Evolutionary conservation across 2,113 vertebrate species (phyloP), one percentile per base, ranked within the genome.

Genomic region (Amazona guildingii): DNA sequence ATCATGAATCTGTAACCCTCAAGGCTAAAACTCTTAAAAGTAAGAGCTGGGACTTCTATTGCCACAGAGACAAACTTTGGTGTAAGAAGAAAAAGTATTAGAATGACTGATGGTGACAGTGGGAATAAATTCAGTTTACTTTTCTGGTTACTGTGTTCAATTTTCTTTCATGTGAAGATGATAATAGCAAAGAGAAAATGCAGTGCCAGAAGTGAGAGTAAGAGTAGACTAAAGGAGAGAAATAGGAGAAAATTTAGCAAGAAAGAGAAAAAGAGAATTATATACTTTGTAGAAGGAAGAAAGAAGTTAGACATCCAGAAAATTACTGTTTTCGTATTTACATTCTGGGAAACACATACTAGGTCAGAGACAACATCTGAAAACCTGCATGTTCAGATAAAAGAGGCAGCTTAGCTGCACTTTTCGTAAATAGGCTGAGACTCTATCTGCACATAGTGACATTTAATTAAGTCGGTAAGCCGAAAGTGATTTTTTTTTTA

Each of bases 391-490:
- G 64, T 74, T 43, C n/a, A 83, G 88, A 81, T 94, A 83, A 83
- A 94, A 94, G 67, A 54, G 88, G 72, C 72, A 81, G n/a, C 37
- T 78, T 86, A 76, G 39, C 73, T 84, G 43, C 29, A 43, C 25
- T 77, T 94, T 66, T 49, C 5, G 8, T 88, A 88, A 95, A 46
- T 88, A 88, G 59, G 24, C 63, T 86, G 44, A 88, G 72, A 51
- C 24, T 89, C 21, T 93, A 3, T 86, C 69, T 95, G 57, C 16
- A 76, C 76, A 49, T 29, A 74, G 54, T 92, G 86, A 86, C 72
- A 70, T 90, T 90, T 83, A 95, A 92, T 94, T 86, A 90, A 92
- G 41, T 79, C 48, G 48, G 72, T 74, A 88, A 94, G 55, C 41
- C 46, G 54, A 83, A 83, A 92, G 63, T 5, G 0, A 10, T 80